phyloP scores from a whole-genome alignment of 2,888 invertebrate species.

The Liposcelis brunnea region DNA sequence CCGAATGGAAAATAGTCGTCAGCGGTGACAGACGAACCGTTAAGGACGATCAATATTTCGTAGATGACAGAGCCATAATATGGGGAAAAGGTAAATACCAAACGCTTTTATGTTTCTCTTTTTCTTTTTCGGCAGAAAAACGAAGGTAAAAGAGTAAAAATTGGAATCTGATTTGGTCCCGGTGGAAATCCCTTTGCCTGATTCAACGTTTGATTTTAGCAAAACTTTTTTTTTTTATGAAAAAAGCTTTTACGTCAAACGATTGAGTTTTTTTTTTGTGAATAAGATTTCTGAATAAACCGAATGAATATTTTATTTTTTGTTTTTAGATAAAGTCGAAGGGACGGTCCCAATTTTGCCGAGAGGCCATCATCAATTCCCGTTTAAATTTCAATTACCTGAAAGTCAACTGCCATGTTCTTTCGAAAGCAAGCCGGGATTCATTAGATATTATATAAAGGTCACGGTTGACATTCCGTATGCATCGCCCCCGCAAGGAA shows the following conservation, averaged over 20 bases:
- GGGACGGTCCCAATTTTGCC: conserved; percentile 48
- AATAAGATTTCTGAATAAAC: not conserved
- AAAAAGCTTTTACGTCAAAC: too few relatives aligned
- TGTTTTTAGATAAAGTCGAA: conserved; percentile 32
- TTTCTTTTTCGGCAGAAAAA: not conserved
- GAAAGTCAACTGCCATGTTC: conserved; percentile 57
- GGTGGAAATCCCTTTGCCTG: not conserved
- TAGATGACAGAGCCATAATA: conserved; percentile 50
- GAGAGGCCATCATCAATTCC: conserved; percentile 50
- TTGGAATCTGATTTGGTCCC: conserved; percentile 1
- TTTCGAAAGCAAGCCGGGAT: conserved; percentile 55
- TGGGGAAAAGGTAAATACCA: conserved; percentile 52
- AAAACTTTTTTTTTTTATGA: too few relatives aligned
- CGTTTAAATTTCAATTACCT: conserved; percentile 49
- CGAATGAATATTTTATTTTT: conserved; percentile 5
- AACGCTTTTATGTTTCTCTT: not conserved
- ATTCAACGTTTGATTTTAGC: too few relatives aligned
- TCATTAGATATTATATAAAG: conserved; percentile 55
- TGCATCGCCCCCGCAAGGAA: conserved; percentile 58
- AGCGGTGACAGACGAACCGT: conserved; percentile 55
- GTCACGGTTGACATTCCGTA: conserved; percentile 57
- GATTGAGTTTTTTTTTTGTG: not conserved
- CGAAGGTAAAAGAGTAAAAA: conserved; percentile 1
- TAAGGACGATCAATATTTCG: conserved; percentile 58
- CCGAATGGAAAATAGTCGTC: conserved; percentile 57